Evolutionary conservation across 2,113 vertebrate genomes (phyloP), one percentile per base, ranked within the genome.

Genomic region (Alethe castanea): DNA sequence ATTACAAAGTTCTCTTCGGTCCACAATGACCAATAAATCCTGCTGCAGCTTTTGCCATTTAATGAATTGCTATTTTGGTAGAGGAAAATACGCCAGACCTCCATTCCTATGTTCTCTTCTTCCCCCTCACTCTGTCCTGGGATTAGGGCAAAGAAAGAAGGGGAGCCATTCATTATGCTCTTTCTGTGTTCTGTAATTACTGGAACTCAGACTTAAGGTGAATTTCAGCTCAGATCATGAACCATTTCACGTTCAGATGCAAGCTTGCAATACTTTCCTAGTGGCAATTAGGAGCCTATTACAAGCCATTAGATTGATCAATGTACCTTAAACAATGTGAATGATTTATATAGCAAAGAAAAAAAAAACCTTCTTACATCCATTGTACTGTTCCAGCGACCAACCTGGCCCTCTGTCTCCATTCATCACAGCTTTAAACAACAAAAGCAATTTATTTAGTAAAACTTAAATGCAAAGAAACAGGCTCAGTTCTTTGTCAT

Each of bases 221-320:
- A 97, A 96, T 95, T 93, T 90, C 78, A 86, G 91, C 95, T 96
- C 85, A 88, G 94, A 94, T 97, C 95, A 92, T 95, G 95, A 97
- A 97, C 81, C 95, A 90, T 94, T 97, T 94, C 97, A 95, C 86
- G 91, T 97, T 97, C 97, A 96, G 94, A 97, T 97, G 95, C 96
- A 98, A 97, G 98, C 97, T 98, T 98, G 98, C 98, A 95, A 93
- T 95, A 98, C 98, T 98, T 98, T 98, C 98, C 98, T 98, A 95
- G 96, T 97, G 98, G 98, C 98, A 99, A 99, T 99, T 99, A 99
- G 98, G 98, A 99, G 96, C 98, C 98, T 98, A 99, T 99, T 99
- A 99, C 99, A 98, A 99, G 98, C 98, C 98, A 99, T 99, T 99
- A 99, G 98, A 99, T 98, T 99, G 99, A 99, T 99, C 99, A 99